Evolutionary conservation across 2,113 vertebrate genomes (phyloP).

Genomic region (Dromiciops gliroides): DNA sequence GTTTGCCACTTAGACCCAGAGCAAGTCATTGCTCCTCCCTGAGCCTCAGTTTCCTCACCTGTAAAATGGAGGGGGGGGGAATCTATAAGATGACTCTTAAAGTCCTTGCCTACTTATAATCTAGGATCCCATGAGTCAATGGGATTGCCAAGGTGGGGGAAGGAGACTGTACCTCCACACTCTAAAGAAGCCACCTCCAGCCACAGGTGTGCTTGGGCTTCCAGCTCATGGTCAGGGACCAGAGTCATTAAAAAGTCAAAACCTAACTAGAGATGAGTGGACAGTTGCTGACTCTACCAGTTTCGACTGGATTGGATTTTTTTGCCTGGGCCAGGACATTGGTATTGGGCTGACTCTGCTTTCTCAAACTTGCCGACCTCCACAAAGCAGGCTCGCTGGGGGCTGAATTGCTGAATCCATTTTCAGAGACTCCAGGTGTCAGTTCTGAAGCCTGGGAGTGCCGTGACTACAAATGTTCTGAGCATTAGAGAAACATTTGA

Average conservation of each 20-base stretch:
- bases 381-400: background rate
- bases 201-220: background rate
- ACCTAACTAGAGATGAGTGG: background rate
- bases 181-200: too few relatives aligned
- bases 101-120: background rate
- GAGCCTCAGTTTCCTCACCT: background rate
- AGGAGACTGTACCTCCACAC: background rate
- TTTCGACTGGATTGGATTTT: background rate
- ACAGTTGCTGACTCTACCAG: background rate
- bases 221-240: background rate
- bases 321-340: background rate
- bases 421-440: background rate
- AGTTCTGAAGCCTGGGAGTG: background rate
- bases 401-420: background rate
- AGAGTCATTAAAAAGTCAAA: background rate
- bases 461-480: background rate
- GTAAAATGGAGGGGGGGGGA: background rate
- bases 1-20: background rate
- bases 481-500: background rate
- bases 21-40: rapidly evolving
- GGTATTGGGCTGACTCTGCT: background rate
- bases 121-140: background rate
- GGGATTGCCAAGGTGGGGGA: background rate
- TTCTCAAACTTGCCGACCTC: background rate
- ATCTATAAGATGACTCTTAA: background rate